Base-by-base conservation (phyloP, 2,113 vertebrate species). In the Ceratotherium simum region DNA sequence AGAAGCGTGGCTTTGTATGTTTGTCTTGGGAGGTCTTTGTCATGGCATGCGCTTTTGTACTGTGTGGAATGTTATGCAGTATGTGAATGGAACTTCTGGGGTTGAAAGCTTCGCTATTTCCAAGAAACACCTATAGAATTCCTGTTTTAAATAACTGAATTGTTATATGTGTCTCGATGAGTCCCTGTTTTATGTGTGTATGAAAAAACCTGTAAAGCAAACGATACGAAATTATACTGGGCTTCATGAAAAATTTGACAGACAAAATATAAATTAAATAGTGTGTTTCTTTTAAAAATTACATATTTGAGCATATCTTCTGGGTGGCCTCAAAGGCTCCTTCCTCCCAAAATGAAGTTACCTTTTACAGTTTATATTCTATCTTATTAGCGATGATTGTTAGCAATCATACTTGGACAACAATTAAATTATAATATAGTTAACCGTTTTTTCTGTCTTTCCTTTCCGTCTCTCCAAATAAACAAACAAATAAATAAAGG, bases 21-120 rank as follows among this genome's bases (percentile, higher is more conserved):
- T n/a, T 75, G 92, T 87, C 54, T 95, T 80, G n/a, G 96, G 23
- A 93, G 89, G 93, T 90, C 97, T 96, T 97, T 98, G 98, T 98
- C 93, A 58, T n/a, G 70, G 69, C 96, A 48, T 58, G 81, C 56
- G 81, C 76, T 85, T 96, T 96, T 88, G 85, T 91, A 13, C n/a
- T 25, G 33, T 46, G 89, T 79, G 79, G 58, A 75, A 33, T 76
- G 90, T 79, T 39, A 70, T 65, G 69, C 87, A 17, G 70, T 29
- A 13, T 27, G 33, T 67, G 75, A 75, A 39, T 76, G 86, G 89
- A 95, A 79, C 72, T 87, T 93, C 56, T 14, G 56, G n/a, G 78
- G 27, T 95, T 2, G 5, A 80, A 79, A 85, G 82, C 51, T 75
- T 92, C 91, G 80, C 14, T 5, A 36, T 58, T 56, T 60, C 31